A percentile compares a stretch with the other conserved stretches of the same genome.
Conservation (phyloP, 2,797 vertebrate genomes). For the Siniperca obscura region DNA sequence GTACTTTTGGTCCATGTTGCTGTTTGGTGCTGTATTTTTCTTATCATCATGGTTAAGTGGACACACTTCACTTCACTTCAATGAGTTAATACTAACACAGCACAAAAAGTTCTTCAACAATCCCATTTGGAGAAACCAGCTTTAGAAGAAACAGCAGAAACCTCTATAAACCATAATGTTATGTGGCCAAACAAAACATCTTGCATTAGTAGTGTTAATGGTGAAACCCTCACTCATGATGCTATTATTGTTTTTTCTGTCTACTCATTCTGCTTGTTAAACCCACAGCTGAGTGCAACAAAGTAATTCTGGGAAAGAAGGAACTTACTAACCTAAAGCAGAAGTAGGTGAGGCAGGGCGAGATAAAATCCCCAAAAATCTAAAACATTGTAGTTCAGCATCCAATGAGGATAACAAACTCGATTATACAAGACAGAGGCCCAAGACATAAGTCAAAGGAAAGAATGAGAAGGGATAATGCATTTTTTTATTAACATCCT, state of each 20-base stretch:
- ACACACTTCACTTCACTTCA: neutral
- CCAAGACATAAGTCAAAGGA: neutral
- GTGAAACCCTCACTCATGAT: conserved; percentile 19
- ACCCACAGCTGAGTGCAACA: conserved; percentile 35
- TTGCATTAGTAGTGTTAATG: conserved; percentile 12
- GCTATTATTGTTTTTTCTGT: neutral
- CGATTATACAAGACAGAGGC: neutral
- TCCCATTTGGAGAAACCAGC: neutral
- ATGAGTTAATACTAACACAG: neutral
- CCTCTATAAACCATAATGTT: conserved; percentile 23
- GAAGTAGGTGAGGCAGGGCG: neutral
- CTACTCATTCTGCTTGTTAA: conserved; percentile 1
- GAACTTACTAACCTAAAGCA: conserved; percentile 6
- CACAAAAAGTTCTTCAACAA: conserved; percentile 2
- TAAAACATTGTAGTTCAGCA: neutral
- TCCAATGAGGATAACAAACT: neutral
- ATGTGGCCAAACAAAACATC: conserved; percentile 21
- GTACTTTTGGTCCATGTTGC: neutral
- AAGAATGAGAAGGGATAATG: neutral
- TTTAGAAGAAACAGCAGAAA: conserved; percentile 10
- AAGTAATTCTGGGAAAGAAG: conserved; percentile 12
- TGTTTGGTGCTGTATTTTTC: neutral
- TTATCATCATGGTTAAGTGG: neutral
- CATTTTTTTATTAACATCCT: neutral
- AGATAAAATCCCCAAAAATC: too few relatives aligned